Base-by-base conservation (phyloP, 2,113 vertebrate genomes). In the Ivindomyrus marchei region DNA sequence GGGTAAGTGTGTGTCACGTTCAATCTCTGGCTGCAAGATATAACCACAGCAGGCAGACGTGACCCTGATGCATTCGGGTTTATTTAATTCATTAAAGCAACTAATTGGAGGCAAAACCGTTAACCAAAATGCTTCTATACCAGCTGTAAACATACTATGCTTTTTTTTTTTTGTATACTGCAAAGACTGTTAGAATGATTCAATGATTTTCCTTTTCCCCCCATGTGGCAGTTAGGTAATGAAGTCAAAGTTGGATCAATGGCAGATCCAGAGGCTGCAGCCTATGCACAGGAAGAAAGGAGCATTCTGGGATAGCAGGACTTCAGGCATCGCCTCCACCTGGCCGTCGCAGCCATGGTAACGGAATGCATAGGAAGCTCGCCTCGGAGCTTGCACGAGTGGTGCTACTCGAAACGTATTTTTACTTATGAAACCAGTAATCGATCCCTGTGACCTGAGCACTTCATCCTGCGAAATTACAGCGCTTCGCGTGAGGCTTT, bases 1-100 rank as follows among this genome's bases (percentile, higher is more conserved):
- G 47, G 74, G 92, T 90, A 91, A 91, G 92, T 90, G 91, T 62
- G 88, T 91, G 92, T 91, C 91, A 93, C 49, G 15, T 80, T 19
- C 74, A 90, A 49, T 91, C 91, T 77, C 62, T 70, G 62, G 10
- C 62, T 31, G 62, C n/a, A 31, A 31, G 62, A 31, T 4, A 70
- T 5, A 80, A 80, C 36, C 74, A 39, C 74, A 42, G 74, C 31
- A 5, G 4, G 13, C 74, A 80, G 36, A 70, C 27, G 10, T 31
- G 62, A 70, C 74, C 70, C 70, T 0, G 36, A 42, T 42, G 36
- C 31, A 42, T 11, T 11, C 17, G 1, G 74, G 13, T 39, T 80
- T 80, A 39, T 80, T 80, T 80, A 36, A 80, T 42, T 80, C 74
- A 80, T 80, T 36, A 80, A 42, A 0, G 31, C 13, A 80, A 42